phyloP scores from a whole-genome alignment of 2,113 vertebrate species.

The Podilymbus podiceps region DNA sequence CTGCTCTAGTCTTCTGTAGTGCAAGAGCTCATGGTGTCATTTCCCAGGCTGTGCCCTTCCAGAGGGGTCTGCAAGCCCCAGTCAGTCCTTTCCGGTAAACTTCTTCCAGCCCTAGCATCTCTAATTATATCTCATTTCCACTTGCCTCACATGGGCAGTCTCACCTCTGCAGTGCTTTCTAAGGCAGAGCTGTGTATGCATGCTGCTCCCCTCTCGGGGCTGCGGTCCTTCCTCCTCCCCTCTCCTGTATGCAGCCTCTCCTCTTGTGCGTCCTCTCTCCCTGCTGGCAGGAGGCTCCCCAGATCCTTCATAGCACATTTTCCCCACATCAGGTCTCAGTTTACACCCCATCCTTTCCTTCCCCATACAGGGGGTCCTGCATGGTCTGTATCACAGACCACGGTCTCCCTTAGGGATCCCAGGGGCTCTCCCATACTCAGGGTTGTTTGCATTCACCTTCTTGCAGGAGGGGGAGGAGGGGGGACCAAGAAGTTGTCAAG shows the following conservation, averaged over 20 bases:
- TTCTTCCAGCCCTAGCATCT: not conserved
- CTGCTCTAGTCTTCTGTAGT: not conserved
- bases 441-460: not conserved
- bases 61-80: not conserved
- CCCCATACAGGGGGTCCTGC: too few species aligned
- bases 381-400: not conserved
- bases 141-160: not conserved
- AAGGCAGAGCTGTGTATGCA: not conserved
- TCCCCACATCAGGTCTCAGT: not conserved
- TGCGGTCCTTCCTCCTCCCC: not conserved
- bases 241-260: not conserved
- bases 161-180: not conserved
- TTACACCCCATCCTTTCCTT: not conserved
- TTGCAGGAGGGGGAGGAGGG: not conserved
- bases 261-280: not conserved
- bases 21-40: not conserved
- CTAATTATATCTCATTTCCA: not conserved
- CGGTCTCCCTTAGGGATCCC: too few species aligned
- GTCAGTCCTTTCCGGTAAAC: not conserved
- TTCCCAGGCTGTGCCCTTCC: not conserved
- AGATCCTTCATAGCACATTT: not conserved
- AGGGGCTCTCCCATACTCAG: rapidly evolving
- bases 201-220: rapidly evolving
- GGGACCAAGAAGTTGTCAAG: not conserved
- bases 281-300: not conserved